These are phyloP conservation scores for Pipistrellus nathusii DNA, from an alignment of 2,797 vertebrate genomes.

Conservation along the genomic window DNA sequence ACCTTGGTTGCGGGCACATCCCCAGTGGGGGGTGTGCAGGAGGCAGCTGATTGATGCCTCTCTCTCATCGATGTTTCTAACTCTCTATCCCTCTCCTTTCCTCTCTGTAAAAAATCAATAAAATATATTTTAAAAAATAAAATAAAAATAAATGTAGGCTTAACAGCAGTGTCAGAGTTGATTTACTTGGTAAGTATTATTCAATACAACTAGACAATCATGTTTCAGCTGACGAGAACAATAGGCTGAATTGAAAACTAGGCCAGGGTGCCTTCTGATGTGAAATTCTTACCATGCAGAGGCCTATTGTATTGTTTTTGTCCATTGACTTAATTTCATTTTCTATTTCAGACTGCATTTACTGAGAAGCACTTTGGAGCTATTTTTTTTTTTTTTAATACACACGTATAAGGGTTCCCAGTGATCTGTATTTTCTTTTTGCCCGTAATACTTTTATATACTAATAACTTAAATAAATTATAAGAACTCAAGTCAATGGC, in stretches of 20 bases:
- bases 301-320: neutral
- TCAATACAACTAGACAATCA: neutral
- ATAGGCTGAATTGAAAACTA: neutral
- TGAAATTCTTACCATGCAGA: neutral
- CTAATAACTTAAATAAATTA: constrained; percentile 33
- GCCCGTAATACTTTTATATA: constrained; percentile 39
- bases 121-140: no score
- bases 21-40: no score
- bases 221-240: neutral
- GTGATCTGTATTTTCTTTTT: constrained; percentile 10
- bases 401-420: neutral
- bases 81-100: no score
- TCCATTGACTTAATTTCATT: constrained; percentile 10
- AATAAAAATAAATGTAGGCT: no score
- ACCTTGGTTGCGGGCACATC: no score
- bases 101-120: no score
- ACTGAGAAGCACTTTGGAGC: neutral
- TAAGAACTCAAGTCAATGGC: constrained; percentile 3
- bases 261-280: neutral
- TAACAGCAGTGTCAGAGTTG: neutral
- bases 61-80: no score
- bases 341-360: constrained; percentile 29
- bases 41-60: no score
- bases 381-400: neutral
- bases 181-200: neutral